Evolutionary conservation across 2,797 vertebrate genomes (phyloP).

Genomic region (Acomys russatus): DNA sequence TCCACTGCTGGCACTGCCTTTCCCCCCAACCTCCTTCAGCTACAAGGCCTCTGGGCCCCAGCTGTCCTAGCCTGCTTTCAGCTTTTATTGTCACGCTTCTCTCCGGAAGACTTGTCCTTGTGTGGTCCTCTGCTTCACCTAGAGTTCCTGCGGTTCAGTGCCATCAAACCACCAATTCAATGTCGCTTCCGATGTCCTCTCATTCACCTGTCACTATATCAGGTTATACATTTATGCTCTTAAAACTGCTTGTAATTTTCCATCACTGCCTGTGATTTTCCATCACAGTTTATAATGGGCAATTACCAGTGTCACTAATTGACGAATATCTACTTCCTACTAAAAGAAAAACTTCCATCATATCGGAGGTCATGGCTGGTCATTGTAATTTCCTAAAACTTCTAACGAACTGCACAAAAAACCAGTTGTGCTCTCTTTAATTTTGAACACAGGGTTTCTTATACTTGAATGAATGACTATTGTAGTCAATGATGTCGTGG

Average conservation of each 20-base stretch:
- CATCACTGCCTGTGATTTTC: slow-evolving; percentile 25
- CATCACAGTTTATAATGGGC: slow-evolving; percentile 32
- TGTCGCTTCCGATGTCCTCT: not conserved
- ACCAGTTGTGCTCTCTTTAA: not conserved
- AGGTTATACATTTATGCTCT: slow-evolving; percentile 1
- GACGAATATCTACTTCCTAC: not conserved
- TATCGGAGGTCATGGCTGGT: not conserved
- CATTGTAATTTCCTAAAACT: not conserved
- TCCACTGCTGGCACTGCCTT: too few relatives aligned
- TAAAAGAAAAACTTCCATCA: slow-evolving; percentile 23
- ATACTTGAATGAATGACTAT: slow-evolving; percentile 20
- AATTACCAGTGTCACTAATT: slow-evolving; percentile 48
- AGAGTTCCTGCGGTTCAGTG: not conserved
- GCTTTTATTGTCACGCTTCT: not conserved
- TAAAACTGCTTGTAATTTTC: slow-evolving; percentile 41
- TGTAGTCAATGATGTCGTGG: not conserved
- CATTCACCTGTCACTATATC: not conserved
- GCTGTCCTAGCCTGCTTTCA: not conserved
- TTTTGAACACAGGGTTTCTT: slow-evolving; percentile 14
- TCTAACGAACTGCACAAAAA: slow-evolving; percentile 47
- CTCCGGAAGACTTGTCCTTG: not conserved
- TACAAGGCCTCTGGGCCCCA: not conserved
- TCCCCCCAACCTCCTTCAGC: not conserved
- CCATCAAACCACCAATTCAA: not conserved
- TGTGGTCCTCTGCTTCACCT: fast-evolving